Base-by-base conservation (phyloP, 2,888 invertebrate species). In the Ichneumon xanthorius region DNA sequence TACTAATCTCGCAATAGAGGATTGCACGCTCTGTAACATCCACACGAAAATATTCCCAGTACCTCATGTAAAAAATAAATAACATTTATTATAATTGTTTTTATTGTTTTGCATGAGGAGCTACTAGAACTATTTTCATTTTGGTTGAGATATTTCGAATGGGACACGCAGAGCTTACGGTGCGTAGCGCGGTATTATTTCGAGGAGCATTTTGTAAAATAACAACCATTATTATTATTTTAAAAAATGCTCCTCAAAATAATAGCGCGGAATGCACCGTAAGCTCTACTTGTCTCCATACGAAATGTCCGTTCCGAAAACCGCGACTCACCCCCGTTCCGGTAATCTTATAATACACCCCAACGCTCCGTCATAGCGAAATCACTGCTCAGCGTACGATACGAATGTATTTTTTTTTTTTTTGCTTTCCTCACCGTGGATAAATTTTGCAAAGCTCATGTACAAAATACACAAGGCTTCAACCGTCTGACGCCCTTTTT, bases 401-500 rank as follows among this genome's bases (percentile, higher is more conserved):
- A 70, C 40, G 26, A 71, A 71, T 9, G 14, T 19, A 19, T 40
- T 9, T 30, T 53, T 48, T 6, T 45, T 40, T 37, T 70, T 30
- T 19, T 22, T 61, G 5, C 11, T 71, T 48, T 4, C 4, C n/a
- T 16, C 50, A 19, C 22, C 7, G 76, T 37, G n/a, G 9, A 53
- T 19, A 65, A 75, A 11, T 53, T 40, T 19, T 7, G 19, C n/a
- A 48, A 58, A 68, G 53, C 30, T n/a, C 71, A 14, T 33, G 9
- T 58, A n/a, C 40, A 22, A 22, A 61, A 55, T 26, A 19, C 67
- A 76, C 65, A 26, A 16, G 26, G 50, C 19, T 68, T 73, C 50
- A 48, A 45, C 26, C 65, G 58, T 82, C 70, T 50, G 53, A 75
- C 70, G 71, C 45, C 45, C 4, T 16, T 48, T 48, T 48, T 48